Conservation (phyloP, 2,888 invertebrate genomes). For the Orthosia gothica region DNA sequence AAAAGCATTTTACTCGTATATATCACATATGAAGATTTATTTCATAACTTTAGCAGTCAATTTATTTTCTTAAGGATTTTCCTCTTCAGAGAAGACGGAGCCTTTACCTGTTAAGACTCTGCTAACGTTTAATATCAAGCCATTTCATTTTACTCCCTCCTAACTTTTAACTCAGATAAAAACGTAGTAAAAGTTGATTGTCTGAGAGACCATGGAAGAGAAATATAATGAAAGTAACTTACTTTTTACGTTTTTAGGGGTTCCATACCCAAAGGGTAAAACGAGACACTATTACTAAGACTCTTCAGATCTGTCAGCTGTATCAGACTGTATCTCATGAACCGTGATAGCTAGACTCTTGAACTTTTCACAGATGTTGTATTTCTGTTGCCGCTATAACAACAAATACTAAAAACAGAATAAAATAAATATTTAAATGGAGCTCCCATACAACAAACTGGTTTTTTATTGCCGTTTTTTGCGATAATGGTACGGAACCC, state of each 20-base stretch:
- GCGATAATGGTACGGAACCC: too few species aligned
- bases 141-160: constrained; percentile 61
- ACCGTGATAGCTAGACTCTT: too few species aligned
- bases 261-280: too few species aligned
- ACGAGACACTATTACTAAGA: too few species aligned
- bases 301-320: too few species aligned
- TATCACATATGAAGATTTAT: constrained; percentile 28
- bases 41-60: constrained; percentile 42
- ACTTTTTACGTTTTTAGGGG: neutral
- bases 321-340: too few species aligned
- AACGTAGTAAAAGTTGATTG: constrained; percentile 67
- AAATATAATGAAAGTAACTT: constrained; percentile 34
- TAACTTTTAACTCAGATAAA: constrained; percentile 65
- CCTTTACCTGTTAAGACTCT: constrained; percentile 56
- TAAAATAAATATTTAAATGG: too few species aligned
- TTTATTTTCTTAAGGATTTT: constrained; percentile 48
- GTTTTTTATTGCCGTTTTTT: too few species aligned
- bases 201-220: constrained; percentile 47
- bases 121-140: constrained; percentile 60
- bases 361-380: too few species aligned
- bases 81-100: constrained; percentile 21
- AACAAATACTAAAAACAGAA: too few species aligned
- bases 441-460: too few species aligned
- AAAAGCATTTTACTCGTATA: constrained; percentile 2
- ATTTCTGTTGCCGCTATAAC: too few species aligned